A percentile compares a stretch with the other conserved stretches of the same genome.
Conservation (phyloP, 1,140 invertebrate species). For the Scaptodrosophila lebanonensis region DNA sequence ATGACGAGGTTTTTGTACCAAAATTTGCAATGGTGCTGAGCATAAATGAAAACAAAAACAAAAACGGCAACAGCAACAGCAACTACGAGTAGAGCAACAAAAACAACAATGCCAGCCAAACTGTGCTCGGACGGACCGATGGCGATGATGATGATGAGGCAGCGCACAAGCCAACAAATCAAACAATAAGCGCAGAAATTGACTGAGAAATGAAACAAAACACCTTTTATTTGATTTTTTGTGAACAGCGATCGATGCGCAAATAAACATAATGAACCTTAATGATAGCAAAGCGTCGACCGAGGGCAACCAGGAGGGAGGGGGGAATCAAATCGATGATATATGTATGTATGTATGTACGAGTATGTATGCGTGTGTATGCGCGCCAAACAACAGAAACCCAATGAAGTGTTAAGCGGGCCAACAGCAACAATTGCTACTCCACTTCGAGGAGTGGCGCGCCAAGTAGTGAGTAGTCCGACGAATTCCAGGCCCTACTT, state of each 20-base stretch:
- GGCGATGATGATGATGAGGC: no score
- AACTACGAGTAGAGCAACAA: no score
- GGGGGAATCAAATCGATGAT: conserved; percentile 31
- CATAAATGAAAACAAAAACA: conserved; percentile 63
- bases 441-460: no score
- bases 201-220: conserved; percentile 59
- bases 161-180: no score
- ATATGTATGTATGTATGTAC: conserved; percentile 18
- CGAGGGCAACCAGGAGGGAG: conserved; percentile 25
- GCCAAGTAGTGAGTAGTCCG: no score
- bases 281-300: conserved; percentile 56
- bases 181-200: no score
- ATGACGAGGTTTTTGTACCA: conserved; percentile 47
- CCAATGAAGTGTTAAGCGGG: conserved; percentile 72
- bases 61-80: no score
- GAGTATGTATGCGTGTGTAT: conserved; percentile 28
- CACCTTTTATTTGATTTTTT: conserved; percentile 64
- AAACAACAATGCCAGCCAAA: no score
- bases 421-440: conserved; percentile 34
- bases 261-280: conserved; percentile 70
- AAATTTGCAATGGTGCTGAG: conserved; percentile 68
- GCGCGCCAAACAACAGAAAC: conserved; percentile 73
- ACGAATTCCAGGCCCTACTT: no score
- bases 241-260: conserved; percentile 47
- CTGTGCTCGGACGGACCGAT: no score